A percentile compares a stretch with the other conserved stretches of the same genome.
Conservation (phyloP, 2,888 invertebrate genomes). For the Iselma pallidipennis region DNA sequence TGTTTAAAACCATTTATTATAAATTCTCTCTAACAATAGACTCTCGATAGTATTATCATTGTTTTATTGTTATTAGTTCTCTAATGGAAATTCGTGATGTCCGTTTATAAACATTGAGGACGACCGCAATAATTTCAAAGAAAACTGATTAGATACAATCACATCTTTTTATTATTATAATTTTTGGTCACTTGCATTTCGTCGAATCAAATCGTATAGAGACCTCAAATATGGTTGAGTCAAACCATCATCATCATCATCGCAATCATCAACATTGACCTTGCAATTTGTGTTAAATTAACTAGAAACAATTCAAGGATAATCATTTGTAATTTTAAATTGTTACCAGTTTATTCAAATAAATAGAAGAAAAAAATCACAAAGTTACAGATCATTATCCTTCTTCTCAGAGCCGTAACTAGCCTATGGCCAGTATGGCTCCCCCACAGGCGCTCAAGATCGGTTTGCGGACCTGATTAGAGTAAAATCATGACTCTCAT, state of each 20-base stretch:
- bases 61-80: too few relatives aligned
- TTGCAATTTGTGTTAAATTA: conserved; percentile 27
- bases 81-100: too few relatives aligned
- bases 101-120: neutral
- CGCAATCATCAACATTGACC: conserved; percentile 21
- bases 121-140: too few relatives aligned
- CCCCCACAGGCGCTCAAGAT: neutral
- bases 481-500: too few relatives aligned
- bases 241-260: conserved; percentile 3
- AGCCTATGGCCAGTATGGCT: neutral
- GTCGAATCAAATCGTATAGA: neutral
- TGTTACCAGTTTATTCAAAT: conserved; percentile 5
- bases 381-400: too few relatives aligned
- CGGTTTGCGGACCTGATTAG: too few relatives aligned
- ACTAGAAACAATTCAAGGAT: conserved; percentile 27
- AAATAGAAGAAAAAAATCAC: neutral
- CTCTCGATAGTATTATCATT: too few relatives aligned
- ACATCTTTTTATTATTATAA: neutral
- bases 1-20: too few relatives aligned
- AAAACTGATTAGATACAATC: too few relatives aligned
- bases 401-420: neutral
- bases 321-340: conserved; percentile 11
- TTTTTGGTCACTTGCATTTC: neutral
- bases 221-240: conserved; percentile 3
- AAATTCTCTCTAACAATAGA: too few relatives aligned